A percentile compares a stretch with the other conserved stretches of the same genome.
Conservation (phyloP, 2,797 vertebrate genomes). For the Galagoides demidoff region DNA sequence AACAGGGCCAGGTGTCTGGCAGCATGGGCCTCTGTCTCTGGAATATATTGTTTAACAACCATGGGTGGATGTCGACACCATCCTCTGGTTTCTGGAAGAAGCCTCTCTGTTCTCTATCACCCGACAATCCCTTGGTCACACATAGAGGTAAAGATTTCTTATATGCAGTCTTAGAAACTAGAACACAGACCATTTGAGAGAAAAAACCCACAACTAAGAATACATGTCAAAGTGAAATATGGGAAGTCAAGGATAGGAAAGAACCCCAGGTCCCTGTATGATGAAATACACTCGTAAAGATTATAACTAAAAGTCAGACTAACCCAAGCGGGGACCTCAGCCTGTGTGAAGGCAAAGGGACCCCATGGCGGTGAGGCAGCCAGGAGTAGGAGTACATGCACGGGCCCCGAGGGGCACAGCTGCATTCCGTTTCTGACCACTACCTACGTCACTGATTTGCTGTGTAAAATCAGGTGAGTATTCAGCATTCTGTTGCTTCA, state of each 20-base stretch:
- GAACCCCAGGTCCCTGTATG: not conserved
- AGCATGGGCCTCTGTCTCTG: not conserved
- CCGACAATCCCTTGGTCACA: not conserved
- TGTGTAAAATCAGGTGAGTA: not conserved
- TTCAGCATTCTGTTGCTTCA: not conserved
- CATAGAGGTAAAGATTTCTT: not conserved
- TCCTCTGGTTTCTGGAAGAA: not conserved
- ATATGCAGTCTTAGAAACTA: not conserved
- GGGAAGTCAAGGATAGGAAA: not conserved
- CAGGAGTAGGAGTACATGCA: rapidly evolving
- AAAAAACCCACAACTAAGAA: not conserved
- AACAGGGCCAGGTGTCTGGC: rapidly evolving
- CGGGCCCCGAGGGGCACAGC: not conserved
- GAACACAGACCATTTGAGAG: not conserved
- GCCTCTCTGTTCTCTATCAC: not conserved
- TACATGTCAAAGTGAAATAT: not conserved
- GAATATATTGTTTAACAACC: not conserved
- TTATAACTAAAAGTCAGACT: not conserved
- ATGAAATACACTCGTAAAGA: not conserved
- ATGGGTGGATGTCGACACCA: not conserved
- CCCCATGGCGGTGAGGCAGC: rapidly evolving
- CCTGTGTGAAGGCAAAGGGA: not conserved
- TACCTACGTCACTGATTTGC: not conserved
- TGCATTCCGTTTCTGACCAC: not conserved
- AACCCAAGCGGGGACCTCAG: not conserved